A percentile compares a stretch with the other conserved stretches of the same genome.
These are phyloP conservation scores for Azemiops feae DNA, from an alignment of 2,113 vertebrate species.

Conservation along the genomic window DNA sequence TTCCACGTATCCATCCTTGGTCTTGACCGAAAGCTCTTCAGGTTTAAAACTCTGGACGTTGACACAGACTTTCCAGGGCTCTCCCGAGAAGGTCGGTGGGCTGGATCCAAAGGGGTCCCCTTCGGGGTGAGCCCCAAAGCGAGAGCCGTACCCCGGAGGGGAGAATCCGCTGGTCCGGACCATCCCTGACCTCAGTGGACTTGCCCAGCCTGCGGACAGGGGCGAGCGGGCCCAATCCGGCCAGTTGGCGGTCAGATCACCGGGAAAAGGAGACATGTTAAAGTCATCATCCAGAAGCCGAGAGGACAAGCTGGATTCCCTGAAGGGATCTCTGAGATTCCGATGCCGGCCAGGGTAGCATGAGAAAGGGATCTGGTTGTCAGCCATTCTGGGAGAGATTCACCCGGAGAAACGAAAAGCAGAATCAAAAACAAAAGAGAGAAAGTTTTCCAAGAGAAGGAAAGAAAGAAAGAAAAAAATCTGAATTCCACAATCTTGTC, in stretches of 20 bases:
- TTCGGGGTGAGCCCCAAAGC: slow-evolving; percentile 78
- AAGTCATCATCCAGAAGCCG: slow-evolving; percentile 94
- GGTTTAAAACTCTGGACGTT: slow-evolving; percentile 97
- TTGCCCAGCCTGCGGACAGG: slow-evolving; percentile 84
- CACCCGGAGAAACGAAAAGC: not conserved
- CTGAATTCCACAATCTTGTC: not conserved
- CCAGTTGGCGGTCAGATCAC: slow-evolving; percentile 90
- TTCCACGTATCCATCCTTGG: slow-evolving; percentile 93
- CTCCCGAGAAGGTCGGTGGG: slow-evolving; percentile 75
- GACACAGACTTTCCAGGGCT: slow-evolving; percentile 98
- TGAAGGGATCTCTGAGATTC: slow-evolving; percentile 84
- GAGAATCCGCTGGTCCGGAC: slow-evolving; percentile 70
- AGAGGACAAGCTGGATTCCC: slow-evolving; percentile 82
- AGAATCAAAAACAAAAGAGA: not conserved
- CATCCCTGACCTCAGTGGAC: slow-evolving; percentile 80
- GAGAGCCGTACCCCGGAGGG: slow-evolving; percentile 71
- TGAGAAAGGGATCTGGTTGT: slow-evolving; percentile 83
- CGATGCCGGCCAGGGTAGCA: slow-evolving; percentile 80
- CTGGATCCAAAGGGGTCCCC: slow-evolving; percentile 60
- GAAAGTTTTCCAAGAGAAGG: slow-evolving; percentile 19
- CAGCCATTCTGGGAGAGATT: slow-evolving; percentile 78
- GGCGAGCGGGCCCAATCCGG: slow-evolving; percentile 90
- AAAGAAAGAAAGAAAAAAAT: not conserved
- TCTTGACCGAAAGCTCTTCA: slow-evolving; percentile 90
- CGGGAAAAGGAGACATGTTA: slow-evolving; percentile 85